Conservation (phyloP, 2,797 vertebrate genomes). For the Halcyon smyrnensis region DNA sequence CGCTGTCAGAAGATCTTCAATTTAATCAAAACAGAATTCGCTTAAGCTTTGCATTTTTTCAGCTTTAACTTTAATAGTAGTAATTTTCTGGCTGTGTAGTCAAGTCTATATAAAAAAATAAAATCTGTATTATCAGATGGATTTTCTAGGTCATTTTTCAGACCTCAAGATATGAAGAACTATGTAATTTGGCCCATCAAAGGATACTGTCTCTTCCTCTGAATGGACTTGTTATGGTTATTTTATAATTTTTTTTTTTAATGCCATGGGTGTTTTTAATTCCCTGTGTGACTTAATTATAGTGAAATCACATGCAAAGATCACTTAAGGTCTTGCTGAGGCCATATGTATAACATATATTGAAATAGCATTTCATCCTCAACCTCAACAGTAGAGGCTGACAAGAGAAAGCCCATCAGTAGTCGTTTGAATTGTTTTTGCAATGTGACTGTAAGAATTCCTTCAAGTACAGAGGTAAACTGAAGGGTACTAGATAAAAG, state of each 20-base stretch:
- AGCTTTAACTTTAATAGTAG: background rate
- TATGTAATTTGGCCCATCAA: background rate
- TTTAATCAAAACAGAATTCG: background rate
- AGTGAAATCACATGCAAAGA: background rate
- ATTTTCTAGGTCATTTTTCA: background rate
- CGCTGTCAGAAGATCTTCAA: background rate
- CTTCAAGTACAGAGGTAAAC: background rate
- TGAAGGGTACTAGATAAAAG: background rate
- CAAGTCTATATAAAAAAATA: background rate
- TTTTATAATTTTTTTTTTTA: background rate
- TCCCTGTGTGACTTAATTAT: background rate
- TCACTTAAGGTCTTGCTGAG: background rate
- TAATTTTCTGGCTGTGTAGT: background rate
- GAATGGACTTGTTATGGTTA: background rate
- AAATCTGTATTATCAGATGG: background rate
- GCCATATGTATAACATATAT: background rate
- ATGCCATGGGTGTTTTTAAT: background rate
- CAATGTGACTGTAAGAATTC: background rate
- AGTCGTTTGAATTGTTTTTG: background rate
- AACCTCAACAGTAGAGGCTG: background rate
- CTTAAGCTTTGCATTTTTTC: background rate
- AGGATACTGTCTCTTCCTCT: background rate
- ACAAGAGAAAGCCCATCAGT: background rate
- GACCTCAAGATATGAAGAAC: background rate
- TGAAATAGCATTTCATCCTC: background rate